Percentiles rank a stretch among this genome's conserved stretches.
Evolutionary conservation across 2,888 invertebrate species (phyloP).

Genomic region (Dichetophora obliterata): DNA sequence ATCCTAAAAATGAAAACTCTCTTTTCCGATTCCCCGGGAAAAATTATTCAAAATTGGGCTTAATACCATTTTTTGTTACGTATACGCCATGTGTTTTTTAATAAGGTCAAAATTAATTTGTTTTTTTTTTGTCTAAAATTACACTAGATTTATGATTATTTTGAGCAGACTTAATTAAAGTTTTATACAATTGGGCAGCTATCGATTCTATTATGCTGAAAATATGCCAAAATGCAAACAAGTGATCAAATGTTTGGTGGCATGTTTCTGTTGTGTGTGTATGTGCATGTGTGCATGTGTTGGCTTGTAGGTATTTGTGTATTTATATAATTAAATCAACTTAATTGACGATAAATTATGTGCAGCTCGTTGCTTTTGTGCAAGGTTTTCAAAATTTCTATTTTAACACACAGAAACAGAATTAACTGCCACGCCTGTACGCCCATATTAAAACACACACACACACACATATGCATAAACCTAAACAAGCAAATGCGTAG

Average conservation of each 20-base stretch:
- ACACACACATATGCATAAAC: background rate
- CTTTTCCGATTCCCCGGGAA: too few species aligned
- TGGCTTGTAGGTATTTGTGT: constrained; percentile 29
- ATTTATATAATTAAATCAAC: constrained; percentile 47
- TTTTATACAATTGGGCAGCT: too few species aligned
- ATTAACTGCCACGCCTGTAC: background rate
- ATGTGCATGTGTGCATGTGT: constrained; percentile 4
- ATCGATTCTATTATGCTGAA: too few species aligned
- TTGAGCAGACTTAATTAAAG: too few species aligned
- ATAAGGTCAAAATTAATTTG: too few species aligned
- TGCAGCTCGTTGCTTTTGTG: constrained; percentile 44
- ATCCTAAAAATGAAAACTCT: too few species aligned
- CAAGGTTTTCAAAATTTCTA: background rate
- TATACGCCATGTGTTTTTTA: too few species aligned
- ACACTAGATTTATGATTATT: too few species aligned
- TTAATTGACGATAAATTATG: constrained; percentile 54
- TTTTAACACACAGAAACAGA: background rate
- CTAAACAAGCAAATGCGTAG: background rate
- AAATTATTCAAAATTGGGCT: too few species aligned
- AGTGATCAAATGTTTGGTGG: background rate
- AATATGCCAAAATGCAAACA: too few species aligned
- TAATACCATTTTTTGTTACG: too few species aligned
- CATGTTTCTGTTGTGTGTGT: constrained; percentile 3
- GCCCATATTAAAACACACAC: background rate
- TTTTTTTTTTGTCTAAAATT: too few species aligned